phyloP scores from a whole-genome alignment of 2,797 vertebrate genomes.

The Dendrocincla tyrannina region DNA sequence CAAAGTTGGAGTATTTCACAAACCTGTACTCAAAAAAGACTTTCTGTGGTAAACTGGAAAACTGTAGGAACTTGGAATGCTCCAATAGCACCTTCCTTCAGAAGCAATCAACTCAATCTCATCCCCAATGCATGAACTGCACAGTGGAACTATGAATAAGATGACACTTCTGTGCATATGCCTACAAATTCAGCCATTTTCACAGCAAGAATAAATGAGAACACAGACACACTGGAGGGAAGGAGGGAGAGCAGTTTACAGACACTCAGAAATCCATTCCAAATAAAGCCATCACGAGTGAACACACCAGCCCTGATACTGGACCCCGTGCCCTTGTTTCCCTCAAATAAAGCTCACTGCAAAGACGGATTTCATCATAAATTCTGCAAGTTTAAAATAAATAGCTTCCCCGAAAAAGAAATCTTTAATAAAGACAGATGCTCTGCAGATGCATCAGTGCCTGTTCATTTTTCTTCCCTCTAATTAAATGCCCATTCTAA shows the following conservation, averaged over 20 bases:
- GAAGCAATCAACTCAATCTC: background rate
- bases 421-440: constrained; percentile 20
- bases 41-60: background rate
- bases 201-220: background rate
- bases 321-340: background rate
- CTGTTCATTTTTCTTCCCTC: background rate
- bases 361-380: background rate
- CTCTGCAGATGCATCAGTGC: background rate
- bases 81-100: background rate
- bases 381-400: background rate
- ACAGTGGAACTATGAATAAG: background rate
- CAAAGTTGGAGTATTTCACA: rapidly evolving
- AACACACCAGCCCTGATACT: background rate
- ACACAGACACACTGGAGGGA: background rate
- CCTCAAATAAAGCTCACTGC: background rate
- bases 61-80: background rate
- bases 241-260: background rate
- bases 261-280: background rate
- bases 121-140: background rate
- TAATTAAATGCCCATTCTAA: constrained; percentile 8
- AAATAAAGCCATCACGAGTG: background rate
- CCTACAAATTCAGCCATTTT: background rate
- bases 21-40: background rate
- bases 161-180: background rate
- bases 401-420: background rate